A percentile compares a stretch with the other conserved stretches of the same genome.
Conservation (phyloP, 1,140 invertebrate genomes). For the Kradibia gibbosae region DNA sequence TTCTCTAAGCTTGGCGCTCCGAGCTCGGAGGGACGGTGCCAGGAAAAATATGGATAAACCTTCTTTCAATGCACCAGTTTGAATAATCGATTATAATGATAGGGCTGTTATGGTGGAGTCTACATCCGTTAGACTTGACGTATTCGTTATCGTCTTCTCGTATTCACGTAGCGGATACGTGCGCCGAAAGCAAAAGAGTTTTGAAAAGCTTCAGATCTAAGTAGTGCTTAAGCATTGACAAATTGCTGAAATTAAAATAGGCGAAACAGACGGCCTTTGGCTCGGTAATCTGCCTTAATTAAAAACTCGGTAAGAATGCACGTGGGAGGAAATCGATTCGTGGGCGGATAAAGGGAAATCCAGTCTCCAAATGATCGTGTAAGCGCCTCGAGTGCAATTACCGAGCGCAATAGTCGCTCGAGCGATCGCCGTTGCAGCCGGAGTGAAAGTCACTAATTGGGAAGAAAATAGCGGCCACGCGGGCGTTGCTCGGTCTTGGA, state of each 20-base stretch:
- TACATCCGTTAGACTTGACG: too few relatives aligned
- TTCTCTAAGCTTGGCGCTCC: too few relatives aligned
- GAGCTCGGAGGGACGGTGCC: too few relatives aligned
- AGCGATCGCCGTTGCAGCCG: not conserved
- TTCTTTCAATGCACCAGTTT: too few relatives aligned
- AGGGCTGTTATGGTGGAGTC: too few relatives aligned
- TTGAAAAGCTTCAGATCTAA: too few relatives aligned
- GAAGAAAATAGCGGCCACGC: constrained; percentile 21
- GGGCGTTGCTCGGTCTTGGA: not conserved
- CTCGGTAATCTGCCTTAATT: not conserved
- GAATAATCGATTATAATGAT: too few relatives aligned
- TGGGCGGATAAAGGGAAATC: constrained; percentile 1
- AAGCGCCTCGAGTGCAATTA: not conserved
- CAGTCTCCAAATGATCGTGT: too few relatives aligned
- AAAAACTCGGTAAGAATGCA: not conserved
- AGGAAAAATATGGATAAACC: too few relatives aligned
- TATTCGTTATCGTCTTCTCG: too few relatives aligned
- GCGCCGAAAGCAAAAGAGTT: too few relatives aligned
- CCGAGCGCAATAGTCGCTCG: constrained; percentile 1
- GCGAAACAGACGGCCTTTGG: not conserved
- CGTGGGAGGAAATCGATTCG: not conserved
- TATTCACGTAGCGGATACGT: too few relatives aligned
- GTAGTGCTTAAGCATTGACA: not conserved
- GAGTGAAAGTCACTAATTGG: constrained; percentile 16
- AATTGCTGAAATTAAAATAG: not conserved